Evolutionary conservation across 64 coral and sea anemone genomes (phyloP).

Genomic region (Montipora capricornis): DNA sequence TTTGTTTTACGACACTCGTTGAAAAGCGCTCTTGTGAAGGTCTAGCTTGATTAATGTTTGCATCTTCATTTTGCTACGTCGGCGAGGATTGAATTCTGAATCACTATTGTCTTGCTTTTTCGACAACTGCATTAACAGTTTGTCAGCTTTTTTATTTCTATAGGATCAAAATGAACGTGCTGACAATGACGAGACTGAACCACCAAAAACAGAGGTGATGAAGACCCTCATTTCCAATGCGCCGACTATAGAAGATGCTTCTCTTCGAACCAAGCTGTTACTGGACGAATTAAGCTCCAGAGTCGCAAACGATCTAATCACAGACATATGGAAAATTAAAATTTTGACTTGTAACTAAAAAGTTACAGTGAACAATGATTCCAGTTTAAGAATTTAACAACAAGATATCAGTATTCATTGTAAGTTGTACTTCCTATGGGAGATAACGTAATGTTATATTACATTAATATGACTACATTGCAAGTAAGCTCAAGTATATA

Average conservation of each 20-base stretch:
- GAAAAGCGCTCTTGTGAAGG: too few species aligned
- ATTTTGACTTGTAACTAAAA: not conserved
- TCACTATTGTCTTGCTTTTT: too few species aligned
- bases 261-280: not conserved
- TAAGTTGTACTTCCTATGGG: slow-evolving; percentile 14
- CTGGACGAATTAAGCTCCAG: not conserved
- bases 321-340: not conserved
- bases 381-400: not conserved
- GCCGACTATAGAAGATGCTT: not conserved
- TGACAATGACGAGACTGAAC: not conserved
- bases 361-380: not conserved
- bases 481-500: too few species aligned
- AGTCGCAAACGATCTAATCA: not conserved
- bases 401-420: not conserved
- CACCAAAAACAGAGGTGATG: not conserved
- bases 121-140: not conserved
- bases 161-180: not conserved
- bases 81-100: too few species aligned
- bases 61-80: too few species aligned
- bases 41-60: too few species aligned
- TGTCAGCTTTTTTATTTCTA: not conserved
- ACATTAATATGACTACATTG: not conserved
- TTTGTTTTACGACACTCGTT: too few species aligned
- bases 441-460: slow-evolving; percentile 23
- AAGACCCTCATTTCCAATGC: not conserved